Evolutionary conservation across 2,113 vertebrate genomes (phyloP).

Genomic region (Peromyscus maniculatus): DNA sequence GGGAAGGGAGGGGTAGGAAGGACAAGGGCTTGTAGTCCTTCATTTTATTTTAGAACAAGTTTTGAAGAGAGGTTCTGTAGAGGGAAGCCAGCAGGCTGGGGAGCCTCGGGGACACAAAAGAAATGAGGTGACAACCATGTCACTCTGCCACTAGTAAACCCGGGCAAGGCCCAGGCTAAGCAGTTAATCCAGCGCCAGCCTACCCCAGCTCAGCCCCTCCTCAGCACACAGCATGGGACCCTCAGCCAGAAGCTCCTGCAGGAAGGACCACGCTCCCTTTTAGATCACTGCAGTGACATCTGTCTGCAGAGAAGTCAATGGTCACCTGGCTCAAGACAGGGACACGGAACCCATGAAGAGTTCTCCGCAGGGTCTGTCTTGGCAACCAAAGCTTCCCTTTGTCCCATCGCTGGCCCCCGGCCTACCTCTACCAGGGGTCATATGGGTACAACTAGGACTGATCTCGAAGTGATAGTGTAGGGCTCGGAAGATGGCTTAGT

Average conservation of each 20-base stretch:
- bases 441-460: background rate
- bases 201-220: too few relatives aligned
- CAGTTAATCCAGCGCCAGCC: background rate
- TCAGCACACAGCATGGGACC: too few relatives aligned
- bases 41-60: background rate
- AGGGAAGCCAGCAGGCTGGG: too few relatives aligned
- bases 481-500: background rate
- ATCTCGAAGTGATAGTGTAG: background rate
- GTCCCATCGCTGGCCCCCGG: accelerated
- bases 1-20: background rate
- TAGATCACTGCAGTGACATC: background rate
- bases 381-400: background rate
- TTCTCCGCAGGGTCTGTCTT: background rate
- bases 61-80: background rate
- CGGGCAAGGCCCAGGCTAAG: accelerated
- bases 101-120: accelerated
- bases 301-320: background rate
- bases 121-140: background rate
- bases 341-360: accelerated
- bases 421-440: background rate
- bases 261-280: too few relatives aligned
- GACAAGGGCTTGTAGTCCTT: background rate
- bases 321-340: background rate
- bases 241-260: accelerated
- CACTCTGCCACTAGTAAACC: background rate